Evolutionary conservation across 37 sponge, comb jelly and placozoan genomes (phyloP).

Genomic region (Dysidea cf. avara): DNA sequence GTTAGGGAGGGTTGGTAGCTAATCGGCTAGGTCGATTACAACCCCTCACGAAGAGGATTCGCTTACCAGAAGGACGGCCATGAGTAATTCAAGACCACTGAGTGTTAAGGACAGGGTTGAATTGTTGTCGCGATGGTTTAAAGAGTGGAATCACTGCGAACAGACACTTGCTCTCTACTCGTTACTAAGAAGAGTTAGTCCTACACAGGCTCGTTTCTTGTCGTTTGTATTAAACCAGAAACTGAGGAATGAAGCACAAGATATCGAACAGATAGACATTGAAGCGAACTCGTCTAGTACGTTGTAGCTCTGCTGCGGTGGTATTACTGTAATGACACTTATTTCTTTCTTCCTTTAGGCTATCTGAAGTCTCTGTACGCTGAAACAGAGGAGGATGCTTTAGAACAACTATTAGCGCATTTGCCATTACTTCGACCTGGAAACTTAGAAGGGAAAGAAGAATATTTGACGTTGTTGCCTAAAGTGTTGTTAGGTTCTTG

Average conservation of each 20-base stretch:
- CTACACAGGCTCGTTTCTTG: conserved; percentile 86
- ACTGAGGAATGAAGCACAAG: conserved; percentile 52
- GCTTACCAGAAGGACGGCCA: too few relatives aligned
- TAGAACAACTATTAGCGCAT: conserved; percentile 59
- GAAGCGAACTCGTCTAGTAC: conserved; percentile 83
- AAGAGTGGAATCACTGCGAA: conserved; percentile 87
- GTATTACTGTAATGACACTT: conserved; percentile 2
- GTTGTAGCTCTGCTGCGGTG: not conserved
- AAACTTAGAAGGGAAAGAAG: conserved; percentile 55
- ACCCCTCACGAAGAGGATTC: too few relatives aligned
- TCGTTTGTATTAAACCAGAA: conserved; percentile 70
- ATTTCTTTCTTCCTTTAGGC: conserved; percentile 24
- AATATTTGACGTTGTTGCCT: conserved; percentile 88
- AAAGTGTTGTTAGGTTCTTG: conserved; percentile 69
- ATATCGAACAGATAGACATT: conserved; percentile 60
- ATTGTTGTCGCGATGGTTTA: conserved; percentile 74
- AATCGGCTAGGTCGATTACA: too few relatives aligned
- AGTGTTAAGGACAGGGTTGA: conserved; percentile 20
- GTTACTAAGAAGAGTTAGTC: conserved; percentile 66
- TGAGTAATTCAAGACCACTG: too few relatives aligned
- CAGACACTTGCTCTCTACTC: conserved; percentile 90
- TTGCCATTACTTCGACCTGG: conserved; percentile 85
- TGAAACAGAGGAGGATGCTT: conserved; percentile 55
- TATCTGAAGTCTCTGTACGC: conserved; percentile 68
- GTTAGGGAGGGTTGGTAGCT: too few relatives aligned